Conservation (phyloP, 2,797 vertebrate genomes). For the Melanogrammus aeglefinus region DNA sequence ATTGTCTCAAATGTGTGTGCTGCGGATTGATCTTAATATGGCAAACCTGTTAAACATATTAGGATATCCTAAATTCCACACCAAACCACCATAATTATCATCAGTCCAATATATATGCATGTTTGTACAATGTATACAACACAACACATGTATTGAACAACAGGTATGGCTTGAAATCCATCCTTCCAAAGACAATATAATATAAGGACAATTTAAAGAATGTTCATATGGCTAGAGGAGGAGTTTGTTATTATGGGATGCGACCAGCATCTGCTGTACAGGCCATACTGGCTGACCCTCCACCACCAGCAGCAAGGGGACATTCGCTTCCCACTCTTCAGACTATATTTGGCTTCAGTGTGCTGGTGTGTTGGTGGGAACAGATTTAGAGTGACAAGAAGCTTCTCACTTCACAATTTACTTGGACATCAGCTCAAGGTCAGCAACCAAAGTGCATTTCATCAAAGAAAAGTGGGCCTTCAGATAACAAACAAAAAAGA, state of each 20-base stretch:
- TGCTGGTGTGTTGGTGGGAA: not conserved
- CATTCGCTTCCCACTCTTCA: not conserved
- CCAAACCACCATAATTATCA: not conserved
- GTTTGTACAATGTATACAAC: not conserved
- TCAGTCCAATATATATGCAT: not conserved
- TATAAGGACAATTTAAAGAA: not conserved
- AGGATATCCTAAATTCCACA: not conserved
- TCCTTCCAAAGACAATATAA: too few relatives aligned
- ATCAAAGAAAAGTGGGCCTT: constrained; percentile 19
- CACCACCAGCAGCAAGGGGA: not conserved
- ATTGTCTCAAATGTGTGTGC: too few relatives aligned
- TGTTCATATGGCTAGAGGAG: not conserved
- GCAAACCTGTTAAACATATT: too few relatives aligned
- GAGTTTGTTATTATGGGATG: not conserved
- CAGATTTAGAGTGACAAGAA: not conserved
- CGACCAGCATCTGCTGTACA: not conserved
- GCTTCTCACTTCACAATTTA: not conserved
- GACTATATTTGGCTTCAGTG: not conserved
- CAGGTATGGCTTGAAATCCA: not conserved
- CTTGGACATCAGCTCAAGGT: not conserved
- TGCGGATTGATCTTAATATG: too few relatives aligned
- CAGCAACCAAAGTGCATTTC: not conserved
- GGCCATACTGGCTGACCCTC: not conserved
- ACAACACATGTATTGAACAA: not conserved
- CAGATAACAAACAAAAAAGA: not conserved